phyloP scores from a whole-genome alignment of 2,888 invertebrate species.

The Lutraria lutraria region DNA sequence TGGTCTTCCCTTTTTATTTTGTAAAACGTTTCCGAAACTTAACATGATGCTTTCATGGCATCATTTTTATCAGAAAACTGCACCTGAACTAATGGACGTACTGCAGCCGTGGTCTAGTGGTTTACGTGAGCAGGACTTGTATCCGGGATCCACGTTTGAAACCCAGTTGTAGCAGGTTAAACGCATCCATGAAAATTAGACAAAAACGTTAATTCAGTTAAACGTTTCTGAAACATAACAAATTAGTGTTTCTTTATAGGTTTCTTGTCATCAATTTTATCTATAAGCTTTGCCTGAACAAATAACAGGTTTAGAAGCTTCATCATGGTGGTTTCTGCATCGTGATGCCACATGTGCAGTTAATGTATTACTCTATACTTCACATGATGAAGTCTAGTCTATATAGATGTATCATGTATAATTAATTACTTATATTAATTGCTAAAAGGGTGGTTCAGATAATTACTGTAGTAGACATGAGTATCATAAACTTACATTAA shows the following conservation, averaged over 20 bases:
- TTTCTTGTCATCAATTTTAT: neutral
- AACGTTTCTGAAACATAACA: neutral
- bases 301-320: neutral
- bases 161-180: too few relatives aligned
- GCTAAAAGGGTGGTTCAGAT: conserved; percentile 5
- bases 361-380: neutral
- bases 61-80: neutral
- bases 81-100: neutral
- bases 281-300: neutral
- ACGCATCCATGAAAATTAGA: too few relatives aligned
- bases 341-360: conserved; percentile 10
- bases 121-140: too few relatives aligned
- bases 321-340: neutral
- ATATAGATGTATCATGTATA: neutral
- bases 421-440: conserved; percentile 11
- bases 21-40: neutral
- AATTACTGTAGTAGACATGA: neutral
- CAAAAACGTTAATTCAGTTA: too few relatives aligned
- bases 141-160: too few relatives aligned
- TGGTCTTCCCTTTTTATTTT: neutral
- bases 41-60: neutral
- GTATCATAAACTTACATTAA: neutral
- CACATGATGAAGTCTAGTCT: neutral
- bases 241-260: too few relatives aligned
- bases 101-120: too few relatives aligned